Base-by-base conservation (phyloP, 2,888 invertebrate species). In the Chrysolina oricalcia region DNA sequence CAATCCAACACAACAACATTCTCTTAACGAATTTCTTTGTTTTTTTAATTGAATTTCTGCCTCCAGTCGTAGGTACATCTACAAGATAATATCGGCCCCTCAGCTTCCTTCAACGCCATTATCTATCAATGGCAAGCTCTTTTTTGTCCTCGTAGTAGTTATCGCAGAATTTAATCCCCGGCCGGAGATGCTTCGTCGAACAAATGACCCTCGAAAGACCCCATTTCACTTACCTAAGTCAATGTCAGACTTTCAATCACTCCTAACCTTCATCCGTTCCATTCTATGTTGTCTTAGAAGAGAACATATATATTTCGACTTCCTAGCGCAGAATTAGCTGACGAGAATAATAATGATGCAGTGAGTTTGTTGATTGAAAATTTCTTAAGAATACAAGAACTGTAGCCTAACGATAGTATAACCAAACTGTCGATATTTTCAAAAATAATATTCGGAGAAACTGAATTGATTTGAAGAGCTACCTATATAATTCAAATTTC, bases 191-290 rank as follows among this genome's bases (percentile, higher is more conserved):
- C 35, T 59, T 15, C n/a, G 59, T 1, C 35, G n/a, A 59, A 59
- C n/a, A 67, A 67, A 48, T 67, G 48, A 48, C 19, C 67, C 27
- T 40, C 27, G 17, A 50, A 11, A 50, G 10, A 41, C 6, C 48
- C 50, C 23, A 48, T 67, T 67, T 35, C 67, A 67, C 48, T 67
- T 50, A 50, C 48, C 66, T 66, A 3, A 66, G 43, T 35, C 67
- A 27, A 48, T 35, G 67, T 67, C 67, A 67, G 27, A 48, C 50
- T 50, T 40, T 48, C 67, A 67, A 67, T 67, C 67, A 67, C 50
- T 48, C 50, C 35, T 27, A 48, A 67, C 35, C 50, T 67, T 27
- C 48, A 46, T 27, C 21, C 19, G 23, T 27, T 40, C n/a, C 50
- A 50, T 50, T 50, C 15, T 17, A 59, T 59, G 11, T 11, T 50